Conservation (phyloP, 2,113 vertebrate species). For the Mormyrus lacerda region DNA sequence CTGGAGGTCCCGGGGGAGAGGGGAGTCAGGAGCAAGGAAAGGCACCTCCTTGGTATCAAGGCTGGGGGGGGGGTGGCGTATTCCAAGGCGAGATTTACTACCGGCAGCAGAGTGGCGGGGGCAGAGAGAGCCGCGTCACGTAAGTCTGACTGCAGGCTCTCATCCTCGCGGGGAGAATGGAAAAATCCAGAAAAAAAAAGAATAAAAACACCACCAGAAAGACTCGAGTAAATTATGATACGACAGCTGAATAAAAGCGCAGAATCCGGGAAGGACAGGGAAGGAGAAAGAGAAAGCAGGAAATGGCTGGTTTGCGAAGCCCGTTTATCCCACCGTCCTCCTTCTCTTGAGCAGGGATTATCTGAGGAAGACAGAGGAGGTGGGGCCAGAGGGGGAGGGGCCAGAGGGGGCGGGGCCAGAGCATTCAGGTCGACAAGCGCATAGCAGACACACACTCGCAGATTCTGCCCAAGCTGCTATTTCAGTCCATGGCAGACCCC, state of each 20-base stretch:
- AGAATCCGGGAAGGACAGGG: conserved; percentile 30
- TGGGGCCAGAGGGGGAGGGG: conserved; percentile 24
- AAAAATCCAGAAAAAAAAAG: background rate
- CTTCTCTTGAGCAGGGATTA: conserved; percentile 57
- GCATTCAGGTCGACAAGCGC: conserved; percentile 38
- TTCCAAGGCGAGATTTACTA: conserved; percentile 1
- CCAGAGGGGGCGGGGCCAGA: conserved; percentile 27
- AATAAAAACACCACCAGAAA: background rate
- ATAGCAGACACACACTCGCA: background rate
- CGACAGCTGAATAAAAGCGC: conserved; percentile 9
- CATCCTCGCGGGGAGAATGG: background rate
- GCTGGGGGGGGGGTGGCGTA: background rate
- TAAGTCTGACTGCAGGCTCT: background rate
- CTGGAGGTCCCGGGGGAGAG: conserved; percentile 8
- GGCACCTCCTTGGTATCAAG: background rate
- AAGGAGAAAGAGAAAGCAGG: conserved; percentile 14
- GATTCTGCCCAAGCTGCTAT: conserved; percentile 21
- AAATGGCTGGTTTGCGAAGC: conserved; percentile 32
- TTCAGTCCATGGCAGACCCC: conserved; percentile 21
- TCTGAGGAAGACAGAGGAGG: conserved; percentile 29
- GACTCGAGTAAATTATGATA: background rate
- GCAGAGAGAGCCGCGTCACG: background rate
- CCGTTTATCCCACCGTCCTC: conserved; percentile 51
- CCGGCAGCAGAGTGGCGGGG: background rate
- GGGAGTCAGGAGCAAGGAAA: conserved; percentile 6